Base-by-base conservation (phyloP, 2,797 vertebrate genomes). In the Danio choprae region DNA sequence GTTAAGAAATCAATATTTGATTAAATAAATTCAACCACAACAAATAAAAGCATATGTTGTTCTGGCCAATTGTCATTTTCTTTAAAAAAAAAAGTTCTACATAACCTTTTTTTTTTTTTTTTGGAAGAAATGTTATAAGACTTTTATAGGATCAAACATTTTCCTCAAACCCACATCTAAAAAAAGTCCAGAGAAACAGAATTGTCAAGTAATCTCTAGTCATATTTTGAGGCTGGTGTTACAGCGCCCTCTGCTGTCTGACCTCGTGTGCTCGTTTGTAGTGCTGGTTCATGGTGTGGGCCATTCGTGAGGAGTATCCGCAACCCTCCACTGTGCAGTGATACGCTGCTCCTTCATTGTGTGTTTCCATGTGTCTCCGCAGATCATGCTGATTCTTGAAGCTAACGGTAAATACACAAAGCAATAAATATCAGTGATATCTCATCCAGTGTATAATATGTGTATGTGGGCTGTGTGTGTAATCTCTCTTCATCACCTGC, bases 381-480 rank as follows among this genome's bases (percentile, higher is more conserved):
- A 95, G 91, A 89, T 96, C 94, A 0, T 88, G 92, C 74, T 90
- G 79, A 1, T 94, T 94, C 88, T 94, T 93, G 84, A 94, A 95
- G 79, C 94, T 95, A 79, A 77, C 58, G 13, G 5, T 51, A 22
- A 67, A 65, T 12, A 81, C 2, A 8, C 2, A 15, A 74, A 50
- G 11, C n/a, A 46, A 48, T 12, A 44, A 60, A 53, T 7, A 62
- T 20, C 55, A 60, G 18, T 36, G 6, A 18, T 41, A 16, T n/a
- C 7, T 51, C 38, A 38, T 65, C 60, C 41, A 44, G 41, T 41
- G 2, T 6, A 20, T 38, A 3, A 4, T 56, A 7, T 63, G 8
- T 48, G 8, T 40, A 5, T 16, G 20, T 38, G 13, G 40, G 22
- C 8, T 36, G 36, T 11, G 11, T 7, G 6, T 0, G 1, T 29